Percentiles rank a stretch among this genome's conserved stretches.
Conservation (phyloP, 2,113 vertebrate species). For the Pycnonotus jocosus region DNA sequence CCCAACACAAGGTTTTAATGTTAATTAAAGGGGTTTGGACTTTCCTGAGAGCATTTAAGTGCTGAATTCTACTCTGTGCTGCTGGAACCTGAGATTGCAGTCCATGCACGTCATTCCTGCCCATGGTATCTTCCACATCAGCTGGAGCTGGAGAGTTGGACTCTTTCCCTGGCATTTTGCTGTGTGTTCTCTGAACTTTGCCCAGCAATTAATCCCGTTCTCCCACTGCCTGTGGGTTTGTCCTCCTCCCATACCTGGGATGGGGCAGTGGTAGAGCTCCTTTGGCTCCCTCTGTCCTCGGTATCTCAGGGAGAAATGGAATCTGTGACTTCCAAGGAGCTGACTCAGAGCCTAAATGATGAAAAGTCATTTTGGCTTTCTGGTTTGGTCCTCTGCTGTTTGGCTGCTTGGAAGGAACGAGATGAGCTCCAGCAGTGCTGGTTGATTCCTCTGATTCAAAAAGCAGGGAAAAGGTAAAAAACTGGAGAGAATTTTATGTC, state of each 20-base stretch:
- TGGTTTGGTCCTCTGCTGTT: not conserved
- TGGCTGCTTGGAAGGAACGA: not conserved
- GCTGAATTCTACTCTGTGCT: not conserved
- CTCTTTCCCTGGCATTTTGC: not conserved
- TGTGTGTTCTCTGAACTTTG: not conserved
- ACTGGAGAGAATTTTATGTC: not conserved
- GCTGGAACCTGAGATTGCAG: not conserved
- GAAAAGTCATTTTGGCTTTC: not conserved
- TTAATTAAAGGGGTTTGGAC: not conserved
- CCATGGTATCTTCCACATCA: not conserved
- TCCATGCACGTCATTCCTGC: not conserved
- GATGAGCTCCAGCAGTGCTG: not conserved
- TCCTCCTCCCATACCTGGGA: not conserved
- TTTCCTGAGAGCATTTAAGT: not conserved
- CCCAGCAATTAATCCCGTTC: not conserved
- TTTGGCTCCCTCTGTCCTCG: not conserved
- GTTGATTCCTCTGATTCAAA: not conserved
- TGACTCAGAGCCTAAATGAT: not conserved
- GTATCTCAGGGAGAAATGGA: not conserved
- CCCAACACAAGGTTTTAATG: not conserved
- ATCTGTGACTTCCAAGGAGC: not conserved
- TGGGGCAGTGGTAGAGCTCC: not conserved
- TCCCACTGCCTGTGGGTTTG: rapidly evolving
- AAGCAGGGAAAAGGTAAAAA: not conserved
- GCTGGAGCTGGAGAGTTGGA: not conserved